Percentiles rank a stretch among this genome's conserved stretches.
Evolutionary conservation across 2,888 invertebrate species (phyloP).

Genomic region (Coenonympha glycerion): DNA sequence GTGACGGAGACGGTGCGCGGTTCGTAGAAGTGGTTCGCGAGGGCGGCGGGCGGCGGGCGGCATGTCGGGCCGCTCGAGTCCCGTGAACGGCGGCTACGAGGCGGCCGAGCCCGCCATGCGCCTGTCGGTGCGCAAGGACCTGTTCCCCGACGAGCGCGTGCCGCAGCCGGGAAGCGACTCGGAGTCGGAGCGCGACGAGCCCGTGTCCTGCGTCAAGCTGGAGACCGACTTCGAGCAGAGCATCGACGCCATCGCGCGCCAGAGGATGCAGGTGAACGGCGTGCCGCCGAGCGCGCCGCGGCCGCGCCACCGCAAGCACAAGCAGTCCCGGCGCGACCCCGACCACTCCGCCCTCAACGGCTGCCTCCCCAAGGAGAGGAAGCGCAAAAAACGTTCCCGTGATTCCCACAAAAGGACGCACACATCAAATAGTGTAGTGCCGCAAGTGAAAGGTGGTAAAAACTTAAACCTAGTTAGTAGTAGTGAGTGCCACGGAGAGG

Average conservation of each 20-base stretch:
- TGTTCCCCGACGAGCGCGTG: conserved; percentile 59
- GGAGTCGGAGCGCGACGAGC: conserved; percentile 46
- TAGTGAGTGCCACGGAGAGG: conserved; percentile 63
- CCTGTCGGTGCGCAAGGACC: conserved; percentile 71
- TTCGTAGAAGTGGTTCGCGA: conserved; percentile 68
- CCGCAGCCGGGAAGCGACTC: conserved; percentile 42
- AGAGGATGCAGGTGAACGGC: conserved; percentile 61
- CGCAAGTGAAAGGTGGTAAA: conserved; percentile 71
- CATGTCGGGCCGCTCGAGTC: conserved; percentile 72
- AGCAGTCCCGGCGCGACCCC: conserved; percentile 57
- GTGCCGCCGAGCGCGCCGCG: conserved; percentile 49
- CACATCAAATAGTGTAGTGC: conserved; percentile 50
- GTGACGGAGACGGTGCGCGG: conserved; percentile 68
- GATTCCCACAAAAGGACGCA: conserved; percentile 52
- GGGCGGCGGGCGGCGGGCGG: conserved; percentile 72
- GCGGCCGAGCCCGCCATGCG: conserved; percentile 56
- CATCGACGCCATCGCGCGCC: conserved; percentile 66
- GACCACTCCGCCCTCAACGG: conserved; percentile 54
- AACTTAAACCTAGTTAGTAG: conserved; percentile 73
- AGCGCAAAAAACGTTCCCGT: conserved; percentile 57
- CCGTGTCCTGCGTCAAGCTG: conserved; percentile 63
- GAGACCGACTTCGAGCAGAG: conserved; percentile 73
- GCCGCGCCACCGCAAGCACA: conserved; percentile 62
- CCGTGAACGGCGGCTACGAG: conserved; percentile 70
- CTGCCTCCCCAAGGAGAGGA: conserved; percentile 54